Percentiles rank a stretch among this genome's conserved stretches.
phyloP scores from a whole-genome alignment of 2,888 invertebrate genomes.

The Ceramica pisi region DNA sequence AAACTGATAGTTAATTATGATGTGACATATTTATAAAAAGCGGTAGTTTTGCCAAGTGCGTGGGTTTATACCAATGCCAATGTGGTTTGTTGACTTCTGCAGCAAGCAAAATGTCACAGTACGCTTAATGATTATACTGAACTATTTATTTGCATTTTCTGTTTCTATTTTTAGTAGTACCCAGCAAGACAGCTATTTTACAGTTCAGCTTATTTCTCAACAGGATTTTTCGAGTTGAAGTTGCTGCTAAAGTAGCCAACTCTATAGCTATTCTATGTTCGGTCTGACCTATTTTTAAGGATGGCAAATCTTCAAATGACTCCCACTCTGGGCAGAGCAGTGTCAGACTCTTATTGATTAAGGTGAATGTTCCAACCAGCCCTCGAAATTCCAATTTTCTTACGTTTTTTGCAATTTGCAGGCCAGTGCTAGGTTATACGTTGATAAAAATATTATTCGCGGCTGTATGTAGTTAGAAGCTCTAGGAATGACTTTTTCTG shows the following conservation, averaged over 20 bases:
- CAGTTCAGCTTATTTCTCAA: neutral
- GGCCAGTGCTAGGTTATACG: too few relatives aligned
- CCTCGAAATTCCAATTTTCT: too few relatives aligned
- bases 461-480: too few relatives aligned
- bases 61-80: neutral
- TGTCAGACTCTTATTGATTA: too few relatives aligned
- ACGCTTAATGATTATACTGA: conserved; percentile 4
- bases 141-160: neutral
- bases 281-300: too few relatives aligned
- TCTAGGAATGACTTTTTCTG: too few relatives aligned
- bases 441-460: too few relatives aligned
- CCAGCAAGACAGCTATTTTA: neutral
- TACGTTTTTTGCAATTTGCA: too few relatives aligned
- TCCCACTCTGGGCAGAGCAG: too few relatives aligned
- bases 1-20: conserved; percentile 17
- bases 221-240: neutral
- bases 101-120: neutral
- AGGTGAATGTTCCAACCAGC: too few relatives aligned
- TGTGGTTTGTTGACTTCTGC: conserved; percentile 5
- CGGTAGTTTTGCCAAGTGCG: neutral
- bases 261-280: neutral
- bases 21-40: neutral
- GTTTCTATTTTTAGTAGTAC: conserved; percentile 1
- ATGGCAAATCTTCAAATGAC: too few relatives aligned
- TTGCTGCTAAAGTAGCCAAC: too few relatives aligned